Evolutionary conservation across 1,140 invertebrate species (phyloP).

Genomic region (Drosophila nasuta): DNA sequence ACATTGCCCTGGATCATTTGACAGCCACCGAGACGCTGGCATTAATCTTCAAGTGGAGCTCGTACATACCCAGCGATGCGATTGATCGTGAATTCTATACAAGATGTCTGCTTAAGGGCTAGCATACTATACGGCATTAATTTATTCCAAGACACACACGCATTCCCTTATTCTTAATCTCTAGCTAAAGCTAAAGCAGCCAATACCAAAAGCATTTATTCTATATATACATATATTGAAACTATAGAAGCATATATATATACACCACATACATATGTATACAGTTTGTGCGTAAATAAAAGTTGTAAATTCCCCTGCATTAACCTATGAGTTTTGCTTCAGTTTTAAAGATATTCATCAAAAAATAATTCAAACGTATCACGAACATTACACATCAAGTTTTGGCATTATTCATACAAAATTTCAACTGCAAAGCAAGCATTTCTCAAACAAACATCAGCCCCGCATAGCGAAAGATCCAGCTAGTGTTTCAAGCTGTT

Average conservation of each 20-base stretch:
- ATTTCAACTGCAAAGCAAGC: constrained; percentile 69
- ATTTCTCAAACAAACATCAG: constrained; percentile 61
- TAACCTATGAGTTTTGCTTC: constrained; percentile 51
- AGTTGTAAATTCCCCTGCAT: constrained; percentile 28
- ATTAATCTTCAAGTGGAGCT: constrained; percentile 80
- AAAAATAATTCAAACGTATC: constrained; percentile 21
- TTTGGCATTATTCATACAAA: constrained; percentile 70
- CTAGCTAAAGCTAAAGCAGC: constrained; percentile 59
- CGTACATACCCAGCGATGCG: constrained; percentile 81
- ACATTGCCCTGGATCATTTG: constrained; percentile 75
- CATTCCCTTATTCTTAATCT: constrained; percentile 52
- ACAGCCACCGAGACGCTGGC: constrained; percentile 69
- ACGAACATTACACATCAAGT: constrained; percentile 61
- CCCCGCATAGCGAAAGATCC: constrained; percentile 33
- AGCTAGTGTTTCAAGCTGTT: constrained; percentile 34
- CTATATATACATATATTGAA: constrained; percentile 63
- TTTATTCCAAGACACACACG: constrained; percentile 41
- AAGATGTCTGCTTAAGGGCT: constrained; percentile 77
- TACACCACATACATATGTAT: constrained; percentile 32
- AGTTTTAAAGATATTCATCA: constrained; percentile 36
- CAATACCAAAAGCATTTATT: constrained; percentile 82
- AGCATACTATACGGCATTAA: constrained; percentile 53
- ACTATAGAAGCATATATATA: constrained; percentile 30
- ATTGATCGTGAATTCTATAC: constrained; percentile 83
- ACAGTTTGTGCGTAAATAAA: constrained; percentile 40